These are phyloP conservation scores for Nesogale talazaci DNA, from an alignment of 2,113 vertebrate species.

Conservation along the genomic window DNA sequence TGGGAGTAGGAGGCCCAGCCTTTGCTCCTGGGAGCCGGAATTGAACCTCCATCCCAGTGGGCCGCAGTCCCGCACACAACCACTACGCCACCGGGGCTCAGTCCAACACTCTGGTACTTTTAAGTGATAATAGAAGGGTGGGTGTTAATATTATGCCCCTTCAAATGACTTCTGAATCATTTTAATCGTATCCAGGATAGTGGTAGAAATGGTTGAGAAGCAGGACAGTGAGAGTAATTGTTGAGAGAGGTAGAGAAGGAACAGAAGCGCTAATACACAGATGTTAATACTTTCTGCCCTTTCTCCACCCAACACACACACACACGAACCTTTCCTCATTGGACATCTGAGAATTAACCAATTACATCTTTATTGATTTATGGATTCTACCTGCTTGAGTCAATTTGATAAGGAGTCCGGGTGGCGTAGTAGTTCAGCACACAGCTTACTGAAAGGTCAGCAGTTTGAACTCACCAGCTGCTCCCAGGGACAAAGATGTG, in stretches of 20 bases:
- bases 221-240: neutral
- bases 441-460: neutral
- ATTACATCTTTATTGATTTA: neutral
- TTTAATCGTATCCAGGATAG: neutral
- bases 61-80: no score
- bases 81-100: no score
- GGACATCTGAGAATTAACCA: constrained; percentile 29
- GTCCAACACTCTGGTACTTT: no score
- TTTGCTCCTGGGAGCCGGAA: no score
- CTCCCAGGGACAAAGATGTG: neutral
- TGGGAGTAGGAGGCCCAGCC: no score
- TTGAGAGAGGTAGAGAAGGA: constrained; percentile 2
- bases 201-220: constrained; percentile 11
- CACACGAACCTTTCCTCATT: neutral
- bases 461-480: neutral
- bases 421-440: neutral
- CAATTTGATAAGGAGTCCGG: neutral
- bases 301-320: neutral
- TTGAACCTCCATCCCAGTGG: no score
- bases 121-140: neutral
- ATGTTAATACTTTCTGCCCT: neutral
- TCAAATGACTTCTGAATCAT: neutral
- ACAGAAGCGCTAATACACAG: constrained; percentile 39
- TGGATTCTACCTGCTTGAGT: constrained; percentile 8
- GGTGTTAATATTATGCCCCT: neutral